A percentile compares a stretch with the other conserved stretches of the same genome.
These are phyloP conservation scores for Pterocles burchelli DNA, from an alignment of 2,113 vertebrate species.

Conservation along the genomic window DNA sequence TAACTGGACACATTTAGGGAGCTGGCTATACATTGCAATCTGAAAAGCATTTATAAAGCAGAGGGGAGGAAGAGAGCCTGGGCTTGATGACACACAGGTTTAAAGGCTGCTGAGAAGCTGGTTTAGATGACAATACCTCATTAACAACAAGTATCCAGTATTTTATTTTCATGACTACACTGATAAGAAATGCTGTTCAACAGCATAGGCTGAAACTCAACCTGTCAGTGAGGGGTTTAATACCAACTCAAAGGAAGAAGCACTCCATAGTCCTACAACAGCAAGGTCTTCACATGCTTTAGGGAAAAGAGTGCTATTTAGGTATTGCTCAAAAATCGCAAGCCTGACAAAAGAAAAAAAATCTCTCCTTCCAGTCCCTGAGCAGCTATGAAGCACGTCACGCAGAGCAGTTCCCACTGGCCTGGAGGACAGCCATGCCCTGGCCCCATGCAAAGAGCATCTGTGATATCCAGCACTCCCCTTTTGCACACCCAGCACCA, in stretches of 20 bases:
- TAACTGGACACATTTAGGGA: neutral
- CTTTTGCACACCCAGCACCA: neutral
- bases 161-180: neutral
- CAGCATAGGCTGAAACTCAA: neutral
- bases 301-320: neutral
- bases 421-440: neutral
- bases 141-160: neutral
- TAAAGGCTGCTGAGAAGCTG: neutral
- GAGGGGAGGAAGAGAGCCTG: neutral
- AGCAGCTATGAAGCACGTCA: neutral
- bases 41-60: neutral
- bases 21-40: neutral
- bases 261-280: neutral
- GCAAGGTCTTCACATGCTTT: neutral
- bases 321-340: neutral
- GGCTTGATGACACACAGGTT: neutral
- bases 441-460: neutral
- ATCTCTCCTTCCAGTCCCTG: neutral
- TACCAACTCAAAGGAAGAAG: neutral
- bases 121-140: neutral
- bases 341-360: neutral
- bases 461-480: neutral
- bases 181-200: neutral
- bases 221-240: neutral
- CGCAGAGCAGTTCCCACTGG: neutral